phyloP scores from a whole-genome alignment of 2,113 vertebrate species.

The Saccopteryx leptura region DNA sequence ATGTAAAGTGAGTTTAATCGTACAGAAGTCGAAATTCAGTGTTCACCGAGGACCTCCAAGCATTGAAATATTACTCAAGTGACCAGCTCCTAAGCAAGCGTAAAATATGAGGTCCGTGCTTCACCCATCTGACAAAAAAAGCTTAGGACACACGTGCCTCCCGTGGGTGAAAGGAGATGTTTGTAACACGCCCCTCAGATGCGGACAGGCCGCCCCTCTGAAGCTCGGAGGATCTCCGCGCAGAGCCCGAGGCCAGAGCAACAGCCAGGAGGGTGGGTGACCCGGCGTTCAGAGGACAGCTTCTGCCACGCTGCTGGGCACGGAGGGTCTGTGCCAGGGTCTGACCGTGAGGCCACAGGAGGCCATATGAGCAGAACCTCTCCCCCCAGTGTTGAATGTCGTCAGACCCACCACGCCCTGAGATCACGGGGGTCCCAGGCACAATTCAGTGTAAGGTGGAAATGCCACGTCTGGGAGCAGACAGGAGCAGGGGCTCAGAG shows the following conservation, averaged over 20 bases:
- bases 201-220: neutral
- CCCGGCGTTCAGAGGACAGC: neutral
- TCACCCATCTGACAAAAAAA: neutral
- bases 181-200: neutral
- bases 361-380: neutral
- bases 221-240: neutral
- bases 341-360: neutral
- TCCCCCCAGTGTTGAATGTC: neutral
- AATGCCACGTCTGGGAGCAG: neutral
- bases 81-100: neutral
- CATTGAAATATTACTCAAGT: neutral
- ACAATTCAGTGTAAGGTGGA: neutral
- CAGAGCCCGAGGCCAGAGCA: neutral
- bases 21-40: conserved; percentile 7
- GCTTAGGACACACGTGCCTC: neutral
- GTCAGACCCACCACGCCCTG: neutral
- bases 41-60: neutral
- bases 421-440: neutral
- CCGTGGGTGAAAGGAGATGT: neutral
- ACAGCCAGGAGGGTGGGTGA: neutral
- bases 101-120: neutral
- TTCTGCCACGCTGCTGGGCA: neutral
- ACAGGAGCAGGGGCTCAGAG: neutral
- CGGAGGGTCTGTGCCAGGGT: neutral
- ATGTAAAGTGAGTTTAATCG: neutral